A percentile compares a stretch with the other conserved stretches of the same genome.
Evolutionary conservation across 2,797 vertebrate species (phyloP).

Genomic region (Mallotus villosus): DNA sequence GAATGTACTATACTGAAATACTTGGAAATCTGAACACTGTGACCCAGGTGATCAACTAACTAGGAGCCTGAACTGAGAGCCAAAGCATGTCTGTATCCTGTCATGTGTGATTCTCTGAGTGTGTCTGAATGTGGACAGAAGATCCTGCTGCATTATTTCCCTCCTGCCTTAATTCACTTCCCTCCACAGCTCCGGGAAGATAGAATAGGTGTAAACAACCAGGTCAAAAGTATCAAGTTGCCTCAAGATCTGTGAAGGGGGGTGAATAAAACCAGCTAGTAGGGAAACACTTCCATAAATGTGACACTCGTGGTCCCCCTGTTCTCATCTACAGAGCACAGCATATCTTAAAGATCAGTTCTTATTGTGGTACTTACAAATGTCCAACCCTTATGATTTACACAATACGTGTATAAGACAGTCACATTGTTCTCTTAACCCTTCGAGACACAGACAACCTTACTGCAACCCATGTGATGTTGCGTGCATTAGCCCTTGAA

Average conservation of each 20-base stretch:
- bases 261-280: background rate
- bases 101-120: slow-evolving; percentile 3
- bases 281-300: background rate
- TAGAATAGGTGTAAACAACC: background rate
- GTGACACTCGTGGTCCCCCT: background rate
- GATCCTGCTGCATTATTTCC: background rate
- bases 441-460: slow-evolving; percentile 76
- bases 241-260: background rate
- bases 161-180: background rate
- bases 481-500: slow-evolving; percentile 41
- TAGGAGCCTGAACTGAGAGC: slow-evolving; percentile 3
- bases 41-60: background rate
- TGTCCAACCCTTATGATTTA: slow-evolving; percentile 15
- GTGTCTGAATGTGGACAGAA: background rate
- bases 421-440: slow-evolving; percentile 69
- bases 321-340: slow-evolving; percentile 15
- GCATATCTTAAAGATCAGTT: background rate
- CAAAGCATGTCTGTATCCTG: slow-evolving; percentile 13
- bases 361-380: slow-evolving; percentile 25
- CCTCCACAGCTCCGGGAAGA: background rate
- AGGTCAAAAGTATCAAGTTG: background rate
- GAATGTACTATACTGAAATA: slow-evolving; percentile 10
- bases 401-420: slow-evolving; percentile 23
- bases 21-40: background rate
- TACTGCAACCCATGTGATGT: slow-evolving; percentile 69